phyloP scores from a whole-genome alignment of 2,888 invertebrate genomes.

The Drosophila prolongata region DNA sequence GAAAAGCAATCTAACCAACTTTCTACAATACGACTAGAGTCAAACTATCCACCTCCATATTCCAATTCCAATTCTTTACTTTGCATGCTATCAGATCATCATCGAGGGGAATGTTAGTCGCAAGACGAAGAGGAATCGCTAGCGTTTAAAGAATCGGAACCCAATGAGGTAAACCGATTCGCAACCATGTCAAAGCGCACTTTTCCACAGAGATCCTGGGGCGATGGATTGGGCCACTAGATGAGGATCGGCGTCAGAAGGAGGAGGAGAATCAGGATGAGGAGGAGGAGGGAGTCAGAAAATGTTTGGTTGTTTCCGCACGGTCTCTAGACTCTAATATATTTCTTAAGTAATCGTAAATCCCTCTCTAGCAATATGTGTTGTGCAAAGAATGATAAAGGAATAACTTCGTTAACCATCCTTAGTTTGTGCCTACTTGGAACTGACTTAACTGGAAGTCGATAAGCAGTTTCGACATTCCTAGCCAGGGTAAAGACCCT shows the following conservation, averaged over 20 bases:
- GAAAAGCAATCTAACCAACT: conserved; percentile 3
- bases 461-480: neutral
- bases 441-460: neutral
- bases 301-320: conserved; percentile 15
- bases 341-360: conserved; percentile 41
- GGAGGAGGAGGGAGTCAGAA: conserved; percentile 1
- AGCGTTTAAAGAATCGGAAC: conserved; percentile 83
- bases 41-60: neutral
- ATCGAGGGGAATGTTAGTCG: conserved; percentile 84
- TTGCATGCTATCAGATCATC: conserved; percentile 78
- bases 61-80: conserved; percentile 36
- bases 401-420: conserved; percentile 29
- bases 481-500: conserved; percentile 2
- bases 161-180: conserved; percentile 82
- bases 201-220: conserved; percentile 35
- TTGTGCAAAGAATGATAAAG: conserved; percentile 20
- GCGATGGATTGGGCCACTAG: conserved; percentile 1
- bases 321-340: conserved; percentile 38
- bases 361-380: conserved; percentile 30
- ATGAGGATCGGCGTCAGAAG: conserved; percentile 9
- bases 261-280: neutral
- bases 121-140: conserved; percentile 84
- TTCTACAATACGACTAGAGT: conserved; percentile 11
- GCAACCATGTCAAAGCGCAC: conserved; percentile 44
- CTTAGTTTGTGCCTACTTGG: conserved; percentile 21